Conservation (phyloP, 1,140 invertebrate genomes). For the Apolygus lucorum region DNA sequence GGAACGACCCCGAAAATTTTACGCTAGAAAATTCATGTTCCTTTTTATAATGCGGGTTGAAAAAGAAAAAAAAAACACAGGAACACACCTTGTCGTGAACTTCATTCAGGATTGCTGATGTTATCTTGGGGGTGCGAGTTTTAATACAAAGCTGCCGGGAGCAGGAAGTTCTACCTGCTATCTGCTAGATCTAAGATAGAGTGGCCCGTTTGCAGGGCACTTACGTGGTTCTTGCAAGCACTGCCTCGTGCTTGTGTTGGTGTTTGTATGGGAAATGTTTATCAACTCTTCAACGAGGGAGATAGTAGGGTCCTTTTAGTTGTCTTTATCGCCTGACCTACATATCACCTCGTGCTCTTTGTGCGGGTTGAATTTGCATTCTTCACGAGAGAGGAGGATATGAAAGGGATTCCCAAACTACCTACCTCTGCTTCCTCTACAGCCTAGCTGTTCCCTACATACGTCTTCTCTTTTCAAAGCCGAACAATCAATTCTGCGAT, state of each 20-base stretch:
- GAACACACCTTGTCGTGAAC: no score
- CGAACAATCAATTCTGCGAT: no score
- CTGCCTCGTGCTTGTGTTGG: no score
- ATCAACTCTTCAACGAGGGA: neutral
- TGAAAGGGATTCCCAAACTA: neutral
- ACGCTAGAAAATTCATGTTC: neutral
- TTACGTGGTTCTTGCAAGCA: no score
- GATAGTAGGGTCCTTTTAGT: slow-evolving; percentile 2
- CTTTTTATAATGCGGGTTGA: neutral
- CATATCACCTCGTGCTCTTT: slow-evolving; percentile 2
- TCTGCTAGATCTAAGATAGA: slow-evolving; percentile 5
- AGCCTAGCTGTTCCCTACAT: no score
- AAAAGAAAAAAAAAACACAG: no score
- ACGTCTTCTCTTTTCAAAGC: no score
- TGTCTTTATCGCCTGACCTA: slow-evolving; percentile 4
- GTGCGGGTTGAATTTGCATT: neutral
- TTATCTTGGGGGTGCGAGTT: slow-evolving; percentile 5
- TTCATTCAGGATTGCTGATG: slow-evolving; percentile 1
- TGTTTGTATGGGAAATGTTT: slow-evolving; percentile 1
- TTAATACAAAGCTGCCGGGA: slow-evolving; percentile 6
- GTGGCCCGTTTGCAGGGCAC: no score
- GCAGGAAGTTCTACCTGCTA: no score
- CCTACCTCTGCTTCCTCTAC: neutral
- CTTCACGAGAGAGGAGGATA: neutral
- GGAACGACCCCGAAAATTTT: slow-evolving; percentile 16